A percentile compares a stretch with the other conserved stretches of the same genome.
Evolutionary conservation across 2,888 invertebrate genomes (phyloP).

Genomic region (Limnephilus lunatus): DNA sequence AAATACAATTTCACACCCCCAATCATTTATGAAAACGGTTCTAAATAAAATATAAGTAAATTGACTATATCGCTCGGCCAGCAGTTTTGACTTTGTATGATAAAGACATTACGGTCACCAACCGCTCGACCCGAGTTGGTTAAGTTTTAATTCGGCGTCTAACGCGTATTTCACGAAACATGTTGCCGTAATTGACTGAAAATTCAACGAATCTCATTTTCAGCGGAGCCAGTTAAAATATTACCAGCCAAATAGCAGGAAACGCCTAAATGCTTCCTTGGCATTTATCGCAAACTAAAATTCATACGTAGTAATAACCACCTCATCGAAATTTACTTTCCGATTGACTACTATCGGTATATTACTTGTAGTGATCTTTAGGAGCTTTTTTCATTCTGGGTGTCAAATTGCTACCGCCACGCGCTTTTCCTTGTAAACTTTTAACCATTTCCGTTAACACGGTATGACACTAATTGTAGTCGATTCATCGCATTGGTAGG

Average conservation of each 20-base stretch:
- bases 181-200: constrained; percentile 34
- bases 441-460: constrained; percentile 4
- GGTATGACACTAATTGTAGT: constrained; percentile 15
- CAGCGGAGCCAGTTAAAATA: background rate
- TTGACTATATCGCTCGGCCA: background rate
- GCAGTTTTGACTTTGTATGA: background rate
- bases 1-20: background rate
- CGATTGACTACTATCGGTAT: too few relatives aligned
- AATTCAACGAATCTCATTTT: constrained; percentile 25
- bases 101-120: background rate
- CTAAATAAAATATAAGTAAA: background rate
- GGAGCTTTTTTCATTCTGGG: background rate
- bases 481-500: background rate
- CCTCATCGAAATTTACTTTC: background rate
- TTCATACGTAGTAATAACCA: background rate
- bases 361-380: background rate
- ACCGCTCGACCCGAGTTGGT: background rate
- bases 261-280: background rate
- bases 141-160: constrained; percentile 16
- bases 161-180: constrained; percentile 8
- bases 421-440: background rate
- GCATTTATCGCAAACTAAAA: background rate
- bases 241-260: constrained; percentile 5
- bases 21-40: background rate
- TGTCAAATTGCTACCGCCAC: background rate